A percentile compares a stretch with the other conserved stretches of the same genome.
Evolutionary conservation across 2,888 invertebrate genomes (phyloP).

Genomic region (Temnothorax ravouxi): DNA sequence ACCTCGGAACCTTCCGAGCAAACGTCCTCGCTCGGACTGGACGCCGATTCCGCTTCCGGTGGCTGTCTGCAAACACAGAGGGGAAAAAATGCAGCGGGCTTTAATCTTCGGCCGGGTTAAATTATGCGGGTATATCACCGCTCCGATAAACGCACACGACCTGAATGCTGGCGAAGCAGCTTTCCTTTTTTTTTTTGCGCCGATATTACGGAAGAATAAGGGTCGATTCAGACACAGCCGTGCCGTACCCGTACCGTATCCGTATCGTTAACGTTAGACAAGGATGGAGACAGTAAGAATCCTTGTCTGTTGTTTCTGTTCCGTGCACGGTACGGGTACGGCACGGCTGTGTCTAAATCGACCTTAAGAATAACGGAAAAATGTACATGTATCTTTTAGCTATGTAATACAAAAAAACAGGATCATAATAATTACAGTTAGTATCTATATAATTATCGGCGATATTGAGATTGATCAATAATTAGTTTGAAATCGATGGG

Average conservation of each 20-base stretch:
- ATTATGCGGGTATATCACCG: slow-evolving; percentile 26
- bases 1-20: slow-evolving; percentile 81
- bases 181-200: neutral
- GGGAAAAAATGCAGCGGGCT: slow-evolving; percentile 22
- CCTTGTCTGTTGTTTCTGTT: too few relatives aligned
- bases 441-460: neutral
- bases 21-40: slow-evolving; percentile 59
- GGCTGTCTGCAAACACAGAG: slow-evolving; percentile 47
- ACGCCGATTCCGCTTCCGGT: slow-evolving; percentile 42
- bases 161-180: neutral
- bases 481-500: neutral
- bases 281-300: too few relatives aligned
- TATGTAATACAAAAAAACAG: neutral
- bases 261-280: too few relatives aligned
- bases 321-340: too few relatives aligned
- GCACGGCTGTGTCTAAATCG: too few relatives aligned
- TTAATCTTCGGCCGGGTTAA: slow-evolving; percentile 8
- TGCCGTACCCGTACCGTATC: too few relatives aligned
- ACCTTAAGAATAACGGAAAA: neutral
- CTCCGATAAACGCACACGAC: neutral
- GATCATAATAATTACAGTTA: neutral
- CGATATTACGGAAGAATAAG: neutral
- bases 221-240: too few relatives aligned
- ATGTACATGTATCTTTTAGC: neutral
- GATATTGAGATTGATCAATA: neutral